phyloP scores from a whole-genome alignment of 2,888 invertebrate genomes.

The Synanthedon tipuliformis region DNA sequence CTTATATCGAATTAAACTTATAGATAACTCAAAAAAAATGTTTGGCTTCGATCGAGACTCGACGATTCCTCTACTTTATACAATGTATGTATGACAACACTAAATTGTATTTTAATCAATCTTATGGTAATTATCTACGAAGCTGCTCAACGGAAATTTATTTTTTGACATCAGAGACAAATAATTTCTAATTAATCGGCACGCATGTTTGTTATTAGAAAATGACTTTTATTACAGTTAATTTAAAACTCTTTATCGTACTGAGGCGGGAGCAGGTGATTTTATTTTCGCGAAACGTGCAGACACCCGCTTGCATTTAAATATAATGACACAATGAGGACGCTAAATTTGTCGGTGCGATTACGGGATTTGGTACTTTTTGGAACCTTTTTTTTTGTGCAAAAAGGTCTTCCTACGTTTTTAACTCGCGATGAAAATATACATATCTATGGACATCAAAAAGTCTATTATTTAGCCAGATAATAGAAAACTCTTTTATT shows the following conservation, averaged over 20 bases:
- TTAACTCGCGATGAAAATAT: slow-evolving; percentile 19
- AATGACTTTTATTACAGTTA: slow-evolving; percentile 12
- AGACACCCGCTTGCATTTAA: slow-evolving; percentile 43
- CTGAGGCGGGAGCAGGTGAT: slow-evolving; percentile 26
- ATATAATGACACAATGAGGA: slow-evolving; percentile 48
- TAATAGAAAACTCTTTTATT: not conserved
- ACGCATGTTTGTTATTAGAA: slow-evolving; percentile 17
- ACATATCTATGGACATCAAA: slow-evolving; percentile 2
- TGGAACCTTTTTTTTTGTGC: slow-evolving; percentile 19
- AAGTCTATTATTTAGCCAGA: not conserved
- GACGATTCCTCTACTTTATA: too few relatives aligned
- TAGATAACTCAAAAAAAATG: too few relatives aligned
- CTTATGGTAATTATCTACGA: not conserved
- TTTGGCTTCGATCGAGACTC: too few relatives aligned
- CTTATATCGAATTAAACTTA: too few relatives aligned
- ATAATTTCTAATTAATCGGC: slow-evolving; percentile 43
- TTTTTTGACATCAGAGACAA: slow-evolving; percentile 11
- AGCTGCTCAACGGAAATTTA: slow-evolving; percentile 17
- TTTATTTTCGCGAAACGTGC: slow-evolving; percentile 36
- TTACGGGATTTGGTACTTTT: slow-evolving; percentile 21
- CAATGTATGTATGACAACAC: too few relatives aligned
- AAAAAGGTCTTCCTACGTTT: slow-evolving; percentile 15
- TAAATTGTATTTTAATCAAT: too few relatives aligned
- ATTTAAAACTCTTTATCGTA: slow-evolving; percentile 18
- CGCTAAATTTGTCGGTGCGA: slow-evolving; percentile 39